phyloP scores from a whole-genome alignment of 2,888 invertebrate species.

The Noctua pronuba region DNA sequence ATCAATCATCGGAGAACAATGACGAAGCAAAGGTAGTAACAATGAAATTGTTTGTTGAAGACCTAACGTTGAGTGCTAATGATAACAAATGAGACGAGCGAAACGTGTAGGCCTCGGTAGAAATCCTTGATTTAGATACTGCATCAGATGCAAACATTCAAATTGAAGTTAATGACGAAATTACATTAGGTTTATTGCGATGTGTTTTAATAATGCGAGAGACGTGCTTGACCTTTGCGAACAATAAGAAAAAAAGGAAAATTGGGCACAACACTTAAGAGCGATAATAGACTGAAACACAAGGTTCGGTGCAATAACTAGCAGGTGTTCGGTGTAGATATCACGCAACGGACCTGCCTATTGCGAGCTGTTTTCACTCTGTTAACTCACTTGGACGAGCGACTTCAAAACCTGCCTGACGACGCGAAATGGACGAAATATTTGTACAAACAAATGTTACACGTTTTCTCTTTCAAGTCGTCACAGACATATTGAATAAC shows the following conservation, averaged over 20 bases:
- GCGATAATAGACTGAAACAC: conserved; percentile 77
- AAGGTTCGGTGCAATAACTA: conserved; percentile 78
- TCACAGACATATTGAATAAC: conserved; percentile 73
- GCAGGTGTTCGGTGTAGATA: conserved; percentile 82
- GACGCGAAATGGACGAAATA: conserved; percentile 83
- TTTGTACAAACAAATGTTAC: conserved; percentile 83
- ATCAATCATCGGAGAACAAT: conserved; percentile 75
- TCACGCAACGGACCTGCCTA: conserved; percentile 80
- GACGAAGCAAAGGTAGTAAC: conserved; percentile 76
- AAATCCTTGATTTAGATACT: conserved; percentile 74
- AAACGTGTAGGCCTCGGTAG: conserved; percentile 69
- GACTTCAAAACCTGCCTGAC: conserved; percentile 81
- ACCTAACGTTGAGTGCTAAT: conserved; percentile 81
- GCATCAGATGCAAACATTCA: conserved; percentile 66
- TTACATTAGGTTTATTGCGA: conserved; percentile 65
- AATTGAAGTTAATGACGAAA: conserved; percentile 71
- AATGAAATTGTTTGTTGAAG: conserved; percentile 84
- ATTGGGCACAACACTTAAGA: conserved; percentile 75
- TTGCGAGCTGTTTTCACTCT: conserved; percentile 84
- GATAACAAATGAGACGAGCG: conserved; percentile 81
- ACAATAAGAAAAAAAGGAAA: conserved; percentile 74
- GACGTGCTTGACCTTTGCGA: conserved; percentile 83
- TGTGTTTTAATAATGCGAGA: conserved; percentile 68
- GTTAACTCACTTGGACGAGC: conserved; percentile 77
- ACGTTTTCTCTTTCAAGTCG: conserved; percentile 82